Base-by-base conservation (phyloP, 2,113 vertebrate genomes). In the Elephantulus edwardii region DNA sequence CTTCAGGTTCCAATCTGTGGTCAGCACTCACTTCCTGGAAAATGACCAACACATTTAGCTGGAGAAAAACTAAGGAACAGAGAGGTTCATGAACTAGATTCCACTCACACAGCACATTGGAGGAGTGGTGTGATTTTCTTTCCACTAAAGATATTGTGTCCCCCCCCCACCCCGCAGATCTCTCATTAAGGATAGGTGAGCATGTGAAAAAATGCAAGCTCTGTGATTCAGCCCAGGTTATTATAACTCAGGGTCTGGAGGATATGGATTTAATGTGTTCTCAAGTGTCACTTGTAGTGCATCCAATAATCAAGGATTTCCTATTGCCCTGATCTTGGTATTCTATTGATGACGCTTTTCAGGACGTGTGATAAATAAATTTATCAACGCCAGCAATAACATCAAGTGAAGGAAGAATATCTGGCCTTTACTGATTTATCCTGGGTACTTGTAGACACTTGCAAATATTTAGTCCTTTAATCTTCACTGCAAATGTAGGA, bases 181-280 rank as follows among this genome's bases (percentile, higher is more conserved):
- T 28, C 26, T n/a, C 26, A 11, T 77, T 91, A 76, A 22, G 28
- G 50, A 13, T 12, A 74, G 81, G 44, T 72, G n/a, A n/a, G n/a
- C n/a, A n/a, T n/a, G n/a, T n/a, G n/a, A n/a, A n/a, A 54, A 93
- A 92, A 83, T 6, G 64, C 82, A 79, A 79, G 52, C 71, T 46
- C 26, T 4, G 1, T 54, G 74, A 77, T 66, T 66, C 22, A 11
- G 44, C 9, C n/a, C 75, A 71, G 54, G 1, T 35, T 42, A 85
- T 72, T 16, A 4, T 71, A 75, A 76, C 52, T 64, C 48, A 30
- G 89, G 78, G 66, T 56, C 26, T 75, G 74, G 77, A 66, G 17
- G 28, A 88, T 58, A 72, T 42, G 19, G 50, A 60, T 54, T 30
- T 70, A 70, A 33, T 3, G 26, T 22, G 11, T 48, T 16, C 30